Conservation (phyloP, 2,888 invertebrate genomes). For the Petrolisthes manimaculis region DNA sequence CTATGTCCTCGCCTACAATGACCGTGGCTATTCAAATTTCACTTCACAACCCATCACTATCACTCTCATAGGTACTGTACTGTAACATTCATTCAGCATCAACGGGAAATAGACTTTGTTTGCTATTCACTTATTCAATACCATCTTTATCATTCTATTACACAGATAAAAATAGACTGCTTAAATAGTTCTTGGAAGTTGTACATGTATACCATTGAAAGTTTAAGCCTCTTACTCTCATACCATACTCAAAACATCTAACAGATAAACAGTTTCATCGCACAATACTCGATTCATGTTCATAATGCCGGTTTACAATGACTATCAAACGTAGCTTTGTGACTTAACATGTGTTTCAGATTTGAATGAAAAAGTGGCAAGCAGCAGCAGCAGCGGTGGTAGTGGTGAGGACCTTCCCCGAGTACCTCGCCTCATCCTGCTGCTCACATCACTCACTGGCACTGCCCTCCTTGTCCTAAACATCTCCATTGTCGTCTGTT, state of each 20-base stretch:
- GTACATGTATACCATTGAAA: too few relatives aligned
- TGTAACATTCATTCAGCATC: too few relatives aligned
- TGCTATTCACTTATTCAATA: too few relatives aligned
- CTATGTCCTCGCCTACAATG: slow-evolving; percentile 14
- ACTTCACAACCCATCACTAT: not conserved
- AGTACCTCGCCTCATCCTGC: slow-evolving; percentile 25
- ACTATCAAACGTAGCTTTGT: not conserved
- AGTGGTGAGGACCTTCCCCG: not conserved
- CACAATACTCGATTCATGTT: too few relatives aligned
- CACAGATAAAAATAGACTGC: too few relatives aligned
- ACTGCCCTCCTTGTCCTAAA: slow-evolving; percentile 27
- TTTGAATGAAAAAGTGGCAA: slow-evolving; percentile 2
- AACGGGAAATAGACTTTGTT: too few relatives aligned
- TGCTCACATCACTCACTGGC: slow-evolving; percentile 25
- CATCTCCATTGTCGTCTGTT: slow-evolving; percentile 25
- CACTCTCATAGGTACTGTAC: not conserved
- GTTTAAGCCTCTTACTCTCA: too few relatives aligned
- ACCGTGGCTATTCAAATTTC: slow-evolving; percentile 14
- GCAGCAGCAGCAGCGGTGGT: slow-evolving; percentile 15
- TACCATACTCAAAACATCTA: too few relatives aligned
- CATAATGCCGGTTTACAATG: too few relatives aligned
- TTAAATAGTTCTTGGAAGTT: too few relatives aligned
- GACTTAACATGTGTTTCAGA: not conserved
- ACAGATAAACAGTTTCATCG: too few relatives aligned
- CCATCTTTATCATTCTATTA: too few relatives aligned